phyloP scores from a whole-genome alignment of 2,888 invertebrate species.

The Ochropleura leucogaster region DNA sequence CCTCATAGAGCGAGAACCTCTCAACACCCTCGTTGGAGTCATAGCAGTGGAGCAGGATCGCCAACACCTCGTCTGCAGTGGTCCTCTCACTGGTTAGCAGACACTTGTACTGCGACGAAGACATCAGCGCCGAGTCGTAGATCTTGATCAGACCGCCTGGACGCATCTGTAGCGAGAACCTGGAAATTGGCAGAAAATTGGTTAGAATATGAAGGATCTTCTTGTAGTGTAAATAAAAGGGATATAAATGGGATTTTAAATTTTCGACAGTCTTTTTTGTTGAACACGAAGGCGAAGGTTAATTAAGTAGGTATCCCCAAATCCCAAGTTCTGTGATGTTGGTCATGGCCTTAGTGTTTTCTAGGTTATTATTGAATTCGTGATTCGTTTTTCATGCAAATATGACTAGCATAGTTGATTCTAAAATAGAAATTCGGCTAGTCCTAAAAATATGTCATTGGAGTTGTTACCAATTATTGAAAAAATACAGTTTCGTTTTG shows the following conservation, averaged over 20 bases:
- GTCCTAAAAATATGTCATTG: background rate
- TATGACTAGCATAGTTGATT: background rate
- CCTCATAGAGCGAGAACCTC: conserved; percentile 97
- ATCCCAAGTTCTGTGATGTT: background rate
- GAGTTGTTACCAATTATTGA: background rate
- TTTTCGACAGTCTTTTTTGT: background rate
- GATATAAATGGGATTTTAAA: background rate
- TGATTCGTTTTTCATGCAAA: background rate
- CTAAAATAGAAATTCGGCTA: background rate
- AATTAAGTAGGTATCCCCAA: background rate
- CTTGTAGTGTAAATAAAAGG: background rate
- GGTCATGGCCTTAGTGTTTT: background rate
- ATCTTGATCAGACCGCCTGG: conserved; percentile 98
- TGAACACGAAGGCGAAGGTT: background rate
- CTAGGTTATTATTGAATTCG: background rate
- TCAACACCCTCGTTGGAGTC: conserved; percentile 95
- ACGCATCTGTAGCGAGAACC: conserved; percentile 96
- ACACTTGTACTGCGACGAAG: conserved; percentile 98
- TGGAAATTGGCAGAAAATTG: conserved; percentile 77
- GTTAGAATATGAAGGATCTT: background rate
- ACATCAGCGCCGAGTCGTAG: conserved; percentile 97
- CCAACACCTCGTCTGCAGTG: conserved; percentile 96
- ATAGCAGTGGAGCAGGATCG: conserved; percentile 96
- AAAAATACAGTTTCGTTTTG: background rate
- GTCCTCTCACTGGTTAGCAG: conserved; percentile 97